phyloP scores from a whole-genome alignment of 2,113 vertebrate species.

The Podiceps cristatus region DNA sequence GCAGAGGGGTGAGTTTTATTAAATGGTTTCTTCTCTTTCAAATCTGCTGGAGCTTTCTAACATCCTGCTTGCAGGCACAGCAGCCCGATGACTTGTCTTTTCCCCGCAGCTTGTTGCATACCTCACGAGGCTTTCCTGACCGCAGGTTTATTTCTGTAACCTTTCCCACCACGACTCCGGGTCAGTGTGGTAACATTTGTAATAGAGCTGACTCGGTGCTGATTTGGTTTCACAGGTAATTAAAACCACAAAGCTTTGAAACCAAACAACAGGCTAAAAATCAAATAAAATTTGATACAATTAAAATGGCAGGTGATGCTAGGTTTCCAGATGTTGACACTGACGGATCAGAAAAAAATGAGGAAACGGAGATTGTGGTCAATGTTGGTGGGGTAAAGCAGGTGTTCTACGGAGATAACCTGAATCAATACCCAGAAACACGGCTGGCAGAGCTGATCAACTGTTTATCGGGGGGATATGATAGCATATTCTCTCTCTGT shows the following conservation, averaged over 20 bases:
- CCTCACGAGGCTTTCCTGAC: slow-evolving; percentile 27
- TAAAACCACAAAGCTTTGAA: slow-evolving; percentile 26
- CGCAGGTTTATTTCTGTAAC: slow-evolving; percentile 28
- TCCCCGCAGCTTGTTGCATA: slow-evolving; percentile 64
- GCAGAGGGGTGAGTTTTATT: slow-evolving; percentile 72
- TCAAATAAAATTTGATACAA: not conserved
- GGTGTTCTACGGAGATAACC: slow-evolving; percentile 85
- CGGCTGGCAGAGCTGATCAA: slow-evolving; percentile 90
- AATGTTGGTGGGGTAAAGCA: slow-evolving; percentile 94
- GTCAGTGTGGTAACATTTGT: not conserved
- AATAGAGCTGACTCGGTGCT: not conserved
- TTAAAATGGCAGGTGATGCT: slow-evolving; percentile 80
- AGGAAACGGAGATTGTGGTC: slow-evolving; percentile 88
- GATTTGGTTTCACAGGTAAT: slow-evolving; percentile 15
- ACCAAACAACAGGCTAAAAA: not conserved
- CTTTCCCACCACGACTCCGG: not conserved
- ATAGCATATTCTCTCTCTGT: slow-evolving; percentile 89
- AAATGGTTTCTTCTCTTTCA: slow-evolving; percentile 49
- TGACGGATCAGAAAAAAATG: slow-evolving; percentile 77
- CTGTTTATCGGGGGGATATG: slow-evolving; percentile 84
- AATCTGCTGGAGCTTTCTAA: slow-evolving; percentile 56
- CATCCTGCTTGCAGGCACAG: slow-evolving; percentile 33
- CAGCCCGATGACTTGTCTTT: slow-evolving; percentile 56
- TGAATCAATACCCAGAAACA: slow-evolving; percentile 92
- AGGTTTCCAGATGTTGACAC: slow-evolving; percentile 78